phyloP scores from a whole-genome alignment of 2,797 vertebrate species.

The Leptatherina wallacei region DNA sequence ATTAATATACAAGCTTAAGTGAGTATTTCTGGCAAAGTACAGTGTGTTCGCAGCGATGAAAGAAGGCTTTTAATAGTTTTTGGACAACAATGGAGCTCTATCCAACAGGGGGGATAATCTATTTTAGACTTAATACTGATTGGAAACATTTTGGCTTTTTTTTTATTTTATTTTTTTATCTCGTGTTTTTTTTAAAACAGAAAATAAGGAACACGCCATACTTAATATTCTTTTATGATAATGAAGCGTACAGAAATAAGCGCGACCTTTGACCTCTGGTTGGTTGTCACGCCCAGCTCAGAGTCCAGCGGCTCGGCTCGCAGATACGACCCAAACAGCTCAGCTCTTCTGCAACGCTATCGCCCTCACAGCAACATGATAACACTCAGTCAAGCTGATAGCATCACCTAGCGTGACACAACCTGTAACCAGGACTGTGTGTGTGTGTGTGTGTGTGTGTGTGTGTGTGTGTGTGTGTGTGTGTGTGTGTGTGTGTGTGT shows the following conservation, averaged over 20 bases:
- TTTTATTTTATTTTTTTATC: not conserved
- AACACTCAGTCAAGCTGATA: not conserved
- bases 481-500: no score
- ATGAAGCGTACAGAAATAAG: not conserved
- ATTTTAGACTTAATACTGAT: not conserved
- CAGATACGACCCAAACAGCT: not conserved
- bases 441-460: no score
- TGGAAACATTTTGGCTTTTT: not conserved
- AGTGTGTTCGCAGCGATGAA: not conserved
- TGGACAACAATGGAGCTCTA: not conserved
- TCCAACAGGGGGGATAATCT: no score
- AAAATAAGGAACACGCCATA: not conserved
- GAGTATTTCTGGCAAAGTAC: not conserved
- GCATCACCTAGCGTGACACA: not conserved
- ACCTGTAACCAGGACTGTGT: not conserved
- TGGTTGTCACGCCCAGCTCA: conserved; percentile 19
- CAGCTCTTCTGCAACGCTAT: conserved; percentile 5
- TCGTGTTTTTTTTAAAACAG: not conserved
- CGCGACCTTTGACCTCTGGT: not conserved
- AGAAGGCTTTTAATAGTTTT: conserved; percentile 1
- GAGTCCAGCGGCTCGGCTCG: conserved; percentile 13
- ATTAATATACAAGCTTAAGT: not conserved
- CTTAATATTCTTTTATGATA: not conserved
- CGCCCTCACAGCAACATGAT: not conserved
- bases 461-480: no score